A percentile compares a stretch with the other conserved stretches of the same genome.
Evolutionary conservation across 2,113 vertebrate genomes (phyloP).

Genomic region (Calonectris borealis): DNA sequence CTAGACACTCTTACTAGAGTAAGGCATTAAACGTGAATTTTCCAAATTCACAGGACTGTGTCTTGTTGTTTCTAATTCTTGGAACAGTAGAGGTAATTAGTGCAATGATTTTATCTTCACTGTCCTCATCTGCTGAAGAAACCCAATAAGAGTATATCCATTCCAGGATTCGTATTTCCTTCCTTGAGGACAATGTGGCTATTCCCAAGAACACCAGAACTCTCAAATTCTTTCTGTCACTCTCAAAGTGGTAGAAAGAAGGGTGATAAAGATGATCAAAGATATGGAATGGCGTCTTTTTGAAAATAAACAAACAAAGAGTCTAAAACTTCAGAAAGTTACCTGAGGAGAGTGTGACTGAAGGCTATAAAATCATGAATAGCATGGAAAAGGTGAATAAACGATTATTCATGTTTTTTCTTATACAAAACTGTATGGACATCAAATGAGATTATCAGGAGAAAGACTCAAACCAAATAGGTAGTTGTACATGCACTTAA

Average conservation of each 20-base stretch:
- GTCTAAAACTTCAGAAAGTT: not conserved
- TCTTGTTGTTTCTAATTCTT: not conserved
- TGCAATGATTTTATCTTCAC: not conserved
- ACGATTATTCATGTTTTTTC: not conserved
- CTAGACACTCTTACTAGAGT: not conserved
- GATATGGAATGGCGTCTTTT: not conserved
- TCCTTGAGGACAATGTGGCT: not conserved
- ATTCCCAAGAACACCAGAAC: not conserved
- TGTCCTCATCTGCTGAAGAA: not conserved
- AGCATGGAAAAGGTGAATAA: not conserved
- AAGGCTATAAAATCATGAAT: not conserved
- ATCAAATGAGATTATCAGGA: not conserved
- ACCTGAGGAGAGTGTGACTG: not conserved
- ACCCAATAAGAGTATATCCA: rapidly evolving
- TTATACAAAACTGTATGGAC: not conserved
- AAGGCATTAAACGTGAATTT: not conserved
- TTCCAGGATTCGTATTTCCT: not conserved
- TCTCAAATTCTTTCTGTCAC: not conserved
- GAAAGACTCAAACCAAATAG: not conserved
- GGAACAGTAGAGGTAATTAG: not conserved
- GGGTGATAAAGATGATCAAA: not conserved
- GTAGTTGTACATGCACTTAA: not conserved
- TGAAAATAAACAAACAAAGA: not conserved
- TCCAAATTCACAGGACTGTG: not conserved
- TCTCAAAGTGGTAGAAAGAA: not conserved